A percentile compares a stretch with the other conserved stretches of the same genome.
Evolutionary conservation across 2,113 vertebrate genomes (phyloP).

Genomic region (Girardinichthys multiradiatus): DNA sequence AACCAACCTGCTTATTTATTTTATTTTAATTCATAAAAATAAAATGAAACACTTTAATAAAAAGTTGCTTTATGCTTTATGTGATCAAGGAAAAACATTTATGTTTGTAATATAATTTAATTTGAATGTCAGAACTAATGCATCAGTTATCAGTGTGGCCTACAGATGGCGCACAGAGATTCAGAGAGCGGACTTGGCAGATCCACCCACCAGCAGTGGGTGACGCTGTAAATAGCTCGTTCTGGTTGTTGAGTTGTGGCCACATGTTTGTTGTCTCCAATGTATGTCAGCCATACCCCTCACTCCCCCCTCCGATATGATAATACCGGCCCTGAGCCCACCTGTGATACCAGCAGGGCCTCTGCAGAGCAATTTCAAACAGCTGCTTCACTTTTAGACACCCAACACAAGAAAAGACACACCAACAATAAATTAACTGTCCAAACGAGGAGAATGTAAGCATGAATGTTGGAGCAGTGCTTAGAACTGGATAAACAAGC

Average conservation of each 20-base stretch:
- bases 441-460: conserved; percentile 2
- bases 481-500: conserved; percentile 8
- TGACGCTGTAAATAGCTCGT: conserved; percentile 46
- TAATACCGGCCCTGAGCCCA: conserved; percentile 22
- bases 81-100: too few relatives aligned
- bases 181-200: conserved; percentile 18
- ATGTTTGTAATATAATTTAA: not conserved
- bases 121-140: not conserved
- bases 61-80: too few relatives aligned
- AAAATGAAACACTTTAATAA: too few relatives aligned
- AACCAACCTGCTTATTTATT: too few relatives aligned
- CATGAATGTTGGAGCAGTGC: not conserved
- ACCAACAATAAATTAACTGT: not conserved
- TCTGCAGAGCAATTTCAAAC: not conserved
- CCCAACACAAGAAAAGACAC: not conserved
- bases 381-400: not conserved
- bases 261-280: conserved; percentile 22
- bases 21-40: too few relatives aligned
- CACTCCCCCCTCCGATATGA: conserved; percentile 19
- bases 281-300: conserved; percentile 8
- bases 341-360: conserved; percentile 10
- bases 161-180: conserved; percentile 71
- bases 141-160: conserved; percentile 19
- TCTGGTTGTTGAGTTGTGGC: conserved; percentile 35
- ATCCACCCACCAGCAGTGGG: conserved; percentile 33